phyloP scores from a whole-genome alignment of 2,113 vertebrate species.

The Mesitornis unicolor region DNA sequence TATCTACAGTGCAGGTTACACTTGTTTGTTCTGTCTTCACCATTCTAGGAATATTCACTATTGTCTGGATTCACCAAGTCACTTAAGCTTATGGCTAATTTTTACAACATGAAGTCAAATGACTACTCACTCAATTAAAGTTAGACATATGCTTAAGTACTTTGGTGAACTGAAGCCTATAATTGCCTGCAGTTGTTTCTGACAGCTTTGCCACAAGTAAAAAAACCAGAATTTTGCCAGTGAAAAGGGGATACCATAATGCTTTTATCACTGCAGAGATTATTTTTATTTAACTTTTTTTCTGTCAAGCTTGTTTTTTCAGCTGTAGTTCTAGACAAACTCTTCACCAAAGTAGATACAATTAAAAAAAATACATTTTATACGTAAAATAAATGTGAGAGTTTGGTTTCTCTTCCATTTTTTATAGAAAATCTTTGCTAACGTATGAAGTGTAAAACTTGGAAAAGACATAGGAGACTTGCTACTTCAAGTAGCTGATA shows the following conservation, averaged over 20 bases:
- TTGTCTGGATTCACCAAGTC: slow-evolving; percentile 7
- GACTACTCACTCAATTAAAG: slow-evolving; percentile 36
- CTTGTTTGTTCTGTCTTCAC: not conserved
- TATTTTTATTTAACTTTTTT: not conserved
- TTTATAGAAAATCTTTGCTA: not conserved
- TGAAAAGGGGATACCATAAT: not conserved
- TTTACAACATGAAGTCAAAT: slow-evolving; percentile 14
- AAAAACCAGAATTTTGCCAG: not conserved
- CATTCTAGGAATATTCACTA: not conserved
- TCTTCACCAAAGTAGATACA: not conserved
- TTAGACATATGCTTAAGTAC: slow-evolving; percentile 29
- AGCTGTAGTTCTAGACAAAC: not conserved
- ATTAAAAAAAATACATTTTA: not conserved
- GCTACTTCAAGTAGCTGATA: not conserved
- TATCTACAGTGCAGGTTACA: not conserved
- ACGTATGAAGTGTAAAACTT: not conserved
- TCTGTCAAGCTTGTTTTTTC: not conserved
- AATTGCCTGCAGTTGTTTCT: slow-evolving; percentile 52
- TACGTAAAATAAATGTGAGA: not conserved
- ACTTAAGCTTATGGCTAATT: slow-evolving; percentile 11
- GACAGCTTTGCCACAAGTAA: slow-evolving; percentile 25
- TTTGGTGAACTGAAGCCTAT: slow-evolving; percentile 21
- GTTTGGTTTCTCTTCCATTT: not conserved
- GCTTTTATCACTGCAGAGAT: not conserved
- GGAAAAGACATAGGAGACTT: not conserved